Evolutionary conservation across 1,140 invertebrate genomes (phyloP).

Genomic region (Camponotus floridanus): DNA sequence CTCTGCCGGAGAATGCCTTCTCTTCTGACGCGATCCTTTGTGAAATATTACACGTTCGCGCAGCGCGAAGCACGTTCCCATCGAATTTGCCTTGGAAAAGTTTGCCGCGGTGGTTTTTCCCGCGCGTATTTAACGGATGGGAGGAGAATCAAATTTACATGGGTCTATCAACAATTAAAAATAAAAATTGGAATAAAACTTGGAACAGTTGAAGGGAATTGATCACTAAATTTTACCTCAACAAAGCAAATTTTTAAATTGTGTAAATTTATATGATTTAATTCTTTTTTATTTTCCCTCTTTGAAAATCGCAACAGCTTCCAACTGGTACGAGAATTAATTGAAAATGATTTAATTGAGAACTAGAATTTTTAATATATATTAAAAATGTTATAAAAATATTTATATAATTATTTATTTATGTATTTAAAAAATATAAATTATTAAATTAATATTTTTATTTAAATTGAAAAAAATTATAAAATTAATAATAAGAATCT

Average conservation of each 20-base stretch:
- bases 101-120: constrained; percentile 9
- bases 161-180: constrained; percentile 61
- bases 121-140: constrained; percentile 48
- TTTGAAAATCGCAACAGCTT: too few species aligned
- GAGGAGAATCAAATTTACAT: constrained; percentile 68
- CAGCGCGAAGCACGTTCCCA: constrained; percentile 23
- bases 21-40: constrained; percentile 34
- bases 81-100: constrained; percentile 44
- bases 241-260: too few species aligned
- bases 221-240: neutral
- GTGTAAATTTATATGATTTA: too few species aligned
- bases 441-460: too few species aligned
- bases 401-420: too few species aligned
- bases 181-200: constrained; percentile 17
- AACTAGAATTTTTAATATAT: too few species aligned
- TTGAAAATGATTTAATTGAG: too few species aligned
- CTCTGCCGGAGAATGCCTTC: constrained; percentile 26
- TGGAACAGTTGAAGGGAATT: constrained; percentile 7
- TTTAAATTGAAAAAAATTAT: too few species aligned
- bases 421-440: too few species aligned
- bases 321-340: neutral
- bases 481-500: too few species aligned
- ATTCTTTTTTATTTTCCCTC: too few species aligned
- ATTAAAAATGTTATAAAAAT: too few species aligned
- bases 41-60: constrained; percentile 35